A percentile compares a stretch with the other conserved stretches of the same genome.
phyloP scores from a whole-genome alignment of 2,888 invertebrate genomes.

The Pilophorus perplexus region DNA sequence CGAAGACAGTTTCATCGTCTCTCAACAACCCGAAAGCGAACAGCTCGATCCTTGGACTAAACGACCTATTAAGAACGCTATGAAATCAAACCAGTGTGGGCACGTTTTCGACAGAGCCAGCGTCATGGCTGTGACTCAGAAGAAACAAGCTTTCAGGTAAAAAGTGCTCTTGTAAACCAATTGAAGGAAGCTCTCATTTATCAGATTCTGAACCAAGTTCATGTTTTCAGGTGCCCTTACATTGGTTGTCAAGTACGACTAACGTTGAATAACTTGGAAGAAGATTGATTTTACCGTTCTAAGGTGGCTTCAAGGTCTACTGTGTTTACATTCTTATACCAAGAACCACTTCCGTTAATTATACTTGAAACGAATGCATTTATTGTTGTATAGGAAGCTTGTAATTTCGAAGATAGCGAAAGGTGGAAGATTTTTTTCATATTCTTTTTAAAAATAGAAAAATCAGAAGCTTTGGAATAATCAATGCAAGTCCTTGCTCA shows the following conservation, averaged over 20 bases:
- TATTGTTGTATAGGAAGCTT: no score
- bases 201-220: neutral
- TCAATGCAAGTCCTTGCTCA: no score
- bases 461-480: no score
- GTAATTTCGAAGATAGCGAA: no score
- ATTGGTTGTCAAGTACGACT: slow-evolving; percentile 29
- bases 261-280: slow-evolving; percentile 18
- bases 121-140: slow-evolving; percentile 14
- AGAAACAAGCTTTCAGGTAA: slow-evolving; percentile 34
- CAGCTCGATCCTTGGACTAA: slow-evolving; percentile 40
- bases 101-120: slow-evolving; percentile 39
- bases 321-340: no score
- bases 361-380: no score
- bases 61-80: slow-evolving; percentile 30
- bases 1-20: slow-evolving; percentile 3
- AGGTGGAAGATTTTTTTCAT: no score
- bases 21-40: neutral
- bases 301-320: no score
- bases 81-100: slow-evolving; percentile 34
- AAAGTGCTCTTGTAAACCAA: neutral
- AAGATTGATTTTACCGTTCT: no score
- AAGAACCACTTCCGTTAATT: no score
- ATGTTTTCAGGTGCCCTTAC: slow-evolving; percentile 40
- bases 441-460: no score
- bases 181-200: neutral